Evolutionary conservation across 2,113 vertebrate genomes (phyloP).

Genomic region (Marmota monax): DNA sequence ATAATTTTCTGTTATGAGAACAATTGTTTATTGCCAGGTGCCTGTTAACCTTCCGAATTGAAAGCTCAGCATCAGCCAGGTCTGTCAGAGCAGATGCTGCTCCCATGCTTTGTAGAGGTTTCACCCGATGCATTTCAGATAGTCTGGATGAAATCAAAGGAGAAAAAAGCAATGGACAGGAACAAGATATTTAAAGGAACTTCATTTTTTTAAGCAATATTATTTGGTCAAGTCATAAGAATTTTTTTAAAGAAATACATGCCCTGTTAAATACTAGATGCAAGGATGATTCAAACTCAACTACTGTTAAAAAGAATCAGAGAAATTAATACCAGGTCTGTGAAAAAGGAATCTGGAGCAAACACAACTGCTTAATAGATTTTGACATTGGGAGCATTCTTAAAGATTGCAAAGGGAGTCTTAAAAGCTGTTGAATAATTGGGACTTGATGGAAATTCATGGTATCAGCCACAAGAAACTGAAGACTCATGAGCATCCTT

Average conservation of each 20-base stretch:
- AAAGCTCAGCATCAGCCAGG: conserved; percentile 82
- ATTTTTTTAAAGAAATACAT: conserved; percentile 77
- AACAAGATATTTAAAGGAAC: conserved; percentile 62
- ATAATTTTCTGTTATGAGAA: conserved; percentile 75
- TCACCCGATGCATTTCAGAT: conserved; percentile 31
- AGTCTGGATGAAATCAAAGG: conserved; percentile 76
- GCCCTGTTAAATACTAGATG: conserved; percentile 65
- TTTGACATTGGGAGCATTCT: conserved; percentile 70
- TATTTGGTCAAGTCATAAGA: conserved; percentile 76
- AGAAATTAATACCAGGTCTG: conserved; percentile 74
- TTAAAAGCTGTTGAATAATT: conserved; percentile 83
- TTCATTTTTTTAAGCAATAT: conserved; percentile 64
- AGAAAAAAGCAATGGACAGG: conserved; percentile 59
- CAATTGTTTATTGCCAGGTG: conserved; percentile 77
- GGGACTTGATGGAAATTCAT: conserved; percentile 65
- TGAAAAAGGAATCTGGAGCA: conserved; percentile 78
- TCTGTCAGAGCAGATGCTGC: background rate
- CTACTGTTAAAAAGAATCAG: conserved; percentile 72
- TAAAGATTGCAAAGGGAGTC: conserved; percentile 76
- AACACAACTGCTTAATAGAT: conserved; percentile 72
- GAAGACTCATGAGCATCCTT: conserved; percentile 37
- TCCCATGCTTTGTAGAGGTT: conserved; percentile 24
- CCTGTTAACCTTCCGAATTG: conserved; percentile 86
- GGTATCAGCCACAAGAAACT: conserved; percentile 51
- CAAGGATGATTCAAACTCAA: conserved; percentile 3